phyloP scores from a whole-genome alignment of 2,113 vertebrate species.

The Hippotragus niger region DNA sequence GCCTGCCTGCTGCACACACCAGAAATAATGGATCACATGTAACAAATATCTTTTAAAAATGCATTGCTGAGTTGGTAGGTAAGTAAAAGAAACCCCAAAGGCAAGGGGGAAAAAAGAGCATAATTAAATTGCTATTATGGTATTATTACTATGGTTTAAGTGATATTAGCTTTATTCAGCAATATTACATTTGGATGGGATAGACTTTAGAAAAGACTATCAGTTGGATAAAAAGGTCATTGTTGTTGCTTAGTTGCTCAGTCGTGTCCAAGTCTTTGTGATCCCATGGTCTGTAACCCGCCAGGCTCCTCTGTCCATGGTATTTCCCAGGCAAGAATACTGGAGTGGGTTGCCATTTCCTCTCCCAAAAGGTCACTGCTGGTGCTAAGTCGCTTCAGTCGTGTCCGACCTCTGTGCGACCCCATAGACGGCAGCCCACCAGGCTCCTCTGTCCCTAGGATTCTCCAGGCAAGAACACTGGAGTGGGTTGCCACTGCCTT shows the following conservation, averaged over 20 bases:
- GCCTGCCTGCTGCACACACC: not conserved
- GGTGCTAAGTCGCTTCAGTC: too few relatives aligned
- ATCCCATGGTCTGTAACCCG: not conserved
- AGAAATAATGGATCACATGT: slow-evolving; percentile 26
- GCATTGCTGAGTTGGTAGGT: not conserved
- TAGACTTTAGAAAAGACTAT: slow-evolving; percentile 28
- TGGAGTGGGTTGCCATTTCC: not conserved
- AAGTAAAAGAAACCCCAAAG: not conserved
- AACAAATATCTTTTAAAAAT: slow-evolving; percentile 25
- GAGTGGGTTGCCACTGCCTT: too few relatives aligned
- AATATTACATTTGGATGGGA: not conserved
- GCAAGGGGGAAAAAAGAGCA: not conserved
- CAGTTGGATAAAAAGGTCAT: not conserved
- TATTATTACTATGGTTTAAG: not conserved
- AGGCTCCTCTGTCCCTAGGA: too few relatives aligned
- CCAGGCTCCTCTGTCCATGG: not conserved
- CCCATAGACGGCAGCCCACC: too few relatives aligned
- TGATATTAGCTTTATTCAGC: not conserved
- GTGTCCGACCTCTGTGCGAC: accelerated
- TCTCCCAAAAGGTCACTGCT: not conserved
- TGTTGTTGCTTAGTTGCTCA: not conserved
- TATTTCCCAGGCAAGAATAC: not conserved
- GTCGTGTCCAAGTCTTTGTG: not conserved
- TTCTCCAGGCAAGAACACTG: too few relatives aligned
- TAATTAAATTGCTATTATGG: not conserved